Evolutionary conservation across 2,113 vertebrate genomes (phyloP), one percentile per base, ranked within the genome.

Genomic region (Lophius piscatorius): DNA sequence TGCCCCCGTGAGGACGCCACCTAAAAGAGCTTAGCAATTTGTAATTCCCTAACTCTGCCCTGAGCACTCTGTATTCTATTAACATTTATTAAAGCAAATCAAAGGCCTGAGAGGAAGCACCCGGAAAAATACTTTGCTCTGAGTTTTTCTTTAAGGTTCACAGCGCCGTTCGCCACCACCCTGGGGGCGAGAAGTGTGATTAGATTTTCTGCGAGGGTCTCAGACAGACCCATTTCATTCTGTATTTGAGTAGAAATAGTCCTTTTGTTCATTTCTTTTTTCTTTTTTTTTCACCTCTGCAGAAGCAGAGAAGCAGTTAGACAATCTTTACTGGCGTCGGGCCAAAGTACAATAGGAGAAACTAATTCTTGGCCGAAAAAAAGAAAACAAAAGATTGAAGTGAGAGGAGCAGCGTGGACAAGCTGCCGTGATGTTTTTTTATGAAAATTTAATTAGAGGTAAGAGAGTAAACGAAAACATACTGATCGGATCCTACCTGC

Each of bases 181-280:
- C 8, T 12, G 63, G 77, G 48, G 31, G 46, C 20, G 9, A 26
- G 29, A 33, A 29, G 7, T 56, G 59, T 41, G 63, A 77, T 76
- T 71, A 54, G 14, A 55, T 70, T 71, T 78, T 68, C 18, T 21
- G 70, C 12, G 52, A 71, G 52, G 42, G 36, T 28, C 9, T 3
- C 42, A 62, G 51, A 74, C 54, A 41, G 59, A 84, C 61, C 72
- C 56, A 40, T 75, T 83, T 42, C 59, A 70, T 48, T 79, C 72
- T 50, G 63, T 26, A 59, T 74, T 40, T 71, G 65, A 54, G 68
- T 18, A 44, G 26, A 74, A 76, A 68, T 21, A 9, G 65, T 38
- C 35, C 40, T 59, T 74, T 78, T 76, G 40, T 77, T 79, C 59
- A 70, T 83, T 74, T 82, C 29, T 49, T 75, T 65, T 64, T 48